These are phyloP conservation scores for Psylliodes chrysocephalus DNA, from an alignment of 2,888 invertebrate species.

Conservation along the genomic window DNA sequence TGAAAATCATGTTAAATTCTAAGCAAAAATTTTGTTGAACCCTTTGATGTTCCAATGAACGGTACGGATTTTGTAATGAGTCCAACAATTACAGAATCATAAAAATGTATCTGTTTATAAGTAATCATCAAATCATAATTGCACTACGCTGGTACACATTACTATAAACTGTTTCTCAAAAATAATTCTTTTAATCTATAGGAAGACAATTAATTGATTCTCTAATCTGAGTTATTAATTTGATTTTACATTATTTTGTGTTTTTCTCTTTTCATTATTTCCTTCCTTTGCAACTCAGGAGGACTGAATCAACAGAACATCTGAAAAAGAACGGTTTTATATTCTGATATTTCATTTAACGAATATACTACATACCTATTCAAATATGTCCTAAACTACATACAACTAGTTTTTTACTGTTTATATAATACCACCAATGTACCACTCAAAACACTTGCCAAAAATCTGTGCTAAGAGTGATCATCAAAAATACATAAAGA, in stretches of 20 bases:
- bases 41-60: too few relatives aligned
- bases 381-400: constrained; percentile 38
- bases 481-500: not conserved
- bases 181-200: too few relatives aligned
- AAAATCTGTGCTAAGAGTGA: not conserved
- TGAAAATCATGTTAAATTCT: too few relatives aligned
- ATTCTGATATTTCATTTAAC: constrained; percentile 50
- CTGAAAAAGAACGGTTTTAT: constrained; percentile 53
- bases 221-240: not conserved
- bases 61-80: too few relatives aligned
- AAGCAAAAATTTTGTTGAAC: too few relatives aligned
- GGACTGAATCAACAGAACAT: constrained; percentile 53
- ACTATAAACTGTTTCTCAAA: too few relatives aligned
- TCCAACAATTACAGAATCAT: too few relatives aligned
- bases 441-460: constrained; percentile 36
- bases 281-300: constrained; percentile 40
- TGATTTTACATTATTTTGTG: not conserved
- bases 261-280: not conserved
- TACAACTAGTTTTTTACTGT: constrained; percentile 35
- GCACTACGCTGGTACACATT: too few relatives aligned
- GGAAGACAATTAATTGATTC: too few relatives aligned
- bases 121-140: too few relatives aligned
- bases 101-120: too few relatives aligned
- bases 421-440: constrained; percentile 33
- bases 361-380: constrained; percentile 52